These are phyloP conservation scores for Hyperopisus bebe DNA, from an alignment of 2,113 vertebrate species.

Conservation along the genomic window DNA sequence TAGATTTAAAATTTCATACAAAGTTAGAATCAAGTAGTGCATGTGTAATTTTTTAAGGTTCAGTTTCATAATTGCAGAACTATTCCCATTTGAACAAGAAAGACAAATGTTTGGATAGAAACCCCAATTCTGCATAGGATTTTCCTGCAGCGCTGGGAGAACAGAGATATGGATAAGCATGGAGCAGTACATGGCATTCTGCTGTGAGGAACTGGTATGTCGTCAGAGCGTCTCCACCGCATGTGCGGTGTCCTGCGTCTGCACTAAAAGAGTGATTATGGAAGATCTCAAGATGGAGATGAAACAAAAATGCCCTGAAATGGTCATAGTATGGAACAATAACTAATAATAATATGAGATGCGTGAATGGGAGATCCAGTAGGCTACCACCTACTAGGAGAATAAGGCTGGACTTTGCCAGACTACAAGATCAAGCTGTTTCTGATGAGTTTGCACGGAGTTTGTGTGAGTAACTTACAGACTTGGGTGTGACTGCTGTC, in stretches of 20 bases:
- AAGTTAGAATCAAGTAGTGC: not conserved
- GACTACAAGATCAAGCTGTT: too few species aligned
- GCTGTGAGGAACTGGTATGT: not conserved
- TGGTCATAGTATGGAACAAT: not conserved
- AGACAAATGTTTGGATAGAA: not conserved
- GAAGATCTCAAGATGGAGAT: not conserved
- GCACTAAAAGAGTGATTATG: not conserved
- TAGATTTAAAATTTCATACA: not conserved
- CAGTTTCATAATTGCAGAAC: not conserved
- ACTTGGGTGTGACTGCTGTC: too few species aligned
- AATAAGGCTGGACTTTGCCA: too few species aligned
- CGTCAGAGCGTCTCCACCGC: not conserved
- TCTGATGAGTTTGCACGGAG: too few species aligned
- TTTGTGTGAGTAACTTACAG: too few species aligned
- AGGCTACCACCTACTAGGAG: too few species aligned
- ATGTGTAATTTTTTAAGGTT: not conserved
- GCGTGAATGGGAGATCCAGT: not conserved
- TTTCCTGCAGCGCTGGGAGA: not conserved
- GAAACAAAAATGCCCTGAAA: not conserved
- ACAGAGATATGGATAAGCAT: not conserved
- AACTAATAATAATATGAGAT: not conserved
- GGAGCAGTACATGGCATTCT: not conserved
- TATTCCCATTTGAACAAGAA: not conserved
- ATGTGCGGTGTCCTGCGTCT: not conserved
- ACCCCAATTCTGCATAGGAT: not conserved